phyloP scores from a whole-genome alignment of 1,140 invertebrate species.

The Atta cephalotes region DNA sequence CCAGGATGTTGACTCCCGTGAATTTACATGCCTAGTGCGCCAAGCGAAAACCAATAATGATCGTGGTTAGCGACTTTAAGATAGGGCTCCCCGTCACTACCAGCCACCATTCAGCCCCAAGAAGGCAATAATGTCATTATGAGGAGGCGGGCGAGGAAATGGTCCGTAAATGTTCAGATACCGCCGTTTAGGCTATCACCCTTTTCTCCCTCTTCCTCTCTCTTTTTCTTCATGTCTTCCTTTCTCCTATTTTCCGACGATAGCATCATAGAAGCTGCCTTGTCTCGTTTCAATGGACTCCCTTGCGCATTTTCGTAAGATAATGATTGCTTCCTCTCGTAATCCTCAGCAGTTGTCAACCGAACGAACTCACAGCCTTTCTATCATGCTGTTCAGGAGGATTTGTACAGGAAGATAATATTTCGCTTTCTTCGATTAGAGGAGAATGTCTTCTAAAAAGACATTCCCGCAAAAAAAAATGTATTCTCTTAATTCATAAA shows the following conservation, averaged over 20 bases:
- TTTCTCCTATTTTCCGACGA: slow-evolving; percentile 24
- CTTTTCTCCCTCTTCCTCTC: background rate
- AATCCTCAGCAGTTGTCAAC: slow-evolving; percentile 27
- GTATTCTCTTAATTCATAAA: background rate
- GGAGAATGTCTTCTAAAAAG: too few relatives aligned
- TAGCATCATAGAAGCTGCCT: slow-evolving; percentile 50
- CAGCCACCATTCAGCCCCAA: slow-evolving; percentile 35
- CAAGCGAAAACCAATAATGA: slow-evolving; percentile 70
- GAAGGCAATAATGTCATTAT: slow-evolving; percentile 74
- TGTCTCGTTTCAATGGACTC: slow-evolving; percentile 70
- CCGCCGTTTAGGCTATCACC: slow-evolving; percentile 27
- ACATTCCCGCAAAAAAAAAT: too few relatives aligned
- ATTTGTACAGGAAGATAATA: slow-evolving; percentile 37
- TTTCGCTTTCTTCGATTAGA: background rate
- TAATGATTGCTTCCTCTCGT: slow-evolving; percentile 62
- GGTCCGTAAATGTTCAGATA: slow-evolving; percentile 74
- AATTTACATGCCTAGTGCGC: slow-evolving; percentile 66
- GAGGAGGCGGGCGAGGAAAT: slow-evolving; percentile 67
- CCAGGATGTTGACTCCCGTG: slow-evolving; percentile 26
- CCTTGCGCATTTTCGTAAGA: slow-evolving; percentile 44
- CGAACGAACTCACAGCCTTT: background rate
- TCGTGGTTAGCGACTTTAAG: slow-evolving; percentile 64
- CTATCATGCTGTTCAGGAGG: slow-evolving; percentile 25
- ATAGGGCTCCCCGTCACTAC: slow-evolving; percentile 41
- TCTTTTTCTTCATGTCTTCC: background rate